Conservation (phyloP, 2,888 invertebrate genomes). For the Ophion slaviceki region DNA sequence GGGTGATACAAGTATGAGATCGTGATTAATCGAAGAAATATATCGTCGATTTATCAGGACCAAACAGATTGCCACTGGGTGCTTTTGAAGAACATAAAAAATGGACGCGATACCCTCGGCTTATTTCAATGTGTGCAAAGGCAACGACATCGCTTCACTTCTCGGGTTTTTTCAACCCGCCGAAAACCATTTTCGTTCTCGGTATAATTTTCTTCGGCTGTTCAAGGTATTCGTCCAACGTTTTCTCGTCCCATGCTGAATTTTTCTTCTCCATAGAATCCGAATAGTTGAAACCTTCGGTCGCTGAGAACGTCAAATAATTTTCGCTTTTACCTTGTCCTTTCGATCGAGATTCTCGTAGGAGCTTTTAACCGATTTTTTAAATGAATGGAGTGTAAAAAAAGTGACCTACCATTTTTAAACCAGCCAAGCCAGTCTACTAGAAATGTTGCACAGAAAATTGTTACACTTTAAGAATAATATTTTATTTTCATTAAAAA, state of each 20-base stretch:
- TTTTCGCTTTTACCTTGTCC: neutral
- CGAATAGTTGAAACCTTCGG: slow-evolving; percentile 86
- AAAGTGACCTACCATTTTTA: too few relatives aligned
- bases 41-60: too few relatives aligned
- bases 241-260: slow-evolving; percentile 88
- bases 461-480: too few relatives aligned
- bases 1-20: neutral
- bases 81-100: slow-evolving; percentile 45
- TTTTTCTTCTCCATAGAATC: slow-evolving; percentile 88
- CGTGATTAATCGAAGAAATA: neutral
- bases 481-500: too few relatives aligned
- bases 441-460: too few relatives aligned
- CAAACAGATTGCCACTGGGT: neutral
- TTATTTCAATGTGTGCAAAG: slow-evolving; percentile 82
- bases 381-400: too few relatives aligned
- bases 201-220: slow-evolving; percentile 91
- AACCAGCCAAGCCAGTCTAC: too few relatives aligned
- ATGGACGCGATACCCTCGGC: slow-evolving; percentile 73
- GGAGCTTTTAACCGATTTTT: neutral
- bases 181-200: slow-evolving; percentile 91
- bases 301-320: slow-evolving; percentile 61
- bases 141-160: slow-evolving; percentile 89
- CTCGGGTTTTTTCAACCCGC: slow-evolving; percentile 88
- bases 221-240: slow-evolving; percentile 87
- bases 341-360: neutral